Conservation (phyloP, 2,113 vertebrate genomes). For the Tympanuchus pallidicinctus region DNA sequence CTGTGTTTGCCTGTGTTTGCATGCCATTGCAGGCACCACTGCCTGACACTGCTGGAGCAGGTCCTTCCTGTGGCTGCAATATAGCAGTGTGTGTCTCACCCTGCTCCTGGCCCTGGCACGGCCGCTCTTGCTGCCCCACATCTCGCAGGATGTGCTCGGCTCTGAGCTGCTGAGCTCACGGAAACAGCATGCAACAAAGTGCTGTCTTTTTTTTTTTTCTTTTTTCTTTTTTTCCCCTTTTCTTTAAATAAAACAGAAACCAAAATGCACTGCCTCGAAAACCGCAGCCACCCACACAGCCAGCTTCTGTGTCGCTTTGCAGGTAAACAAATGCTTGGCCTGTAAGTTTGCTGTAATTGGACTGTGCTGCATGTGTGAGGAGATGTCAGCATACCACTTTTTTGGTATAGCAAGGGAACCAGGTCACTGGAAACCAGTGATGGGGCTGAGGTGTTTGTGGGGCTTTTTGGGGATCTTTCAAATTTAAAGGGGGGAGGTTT, state of each 20-base stretch:
- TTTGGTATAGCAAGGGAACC: constrained; percentile 46
- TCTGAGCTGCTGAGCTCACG: constrained; percentile 50
- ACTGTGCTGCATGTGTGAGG: constrained; percentile 50
- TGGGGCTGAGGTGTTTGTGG: not conserved
- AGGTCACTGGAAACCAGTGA: constrained; percentile 43
- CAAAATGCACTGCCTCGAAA: not conserved
- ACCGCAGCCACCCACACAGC: constrained; percentile 28
- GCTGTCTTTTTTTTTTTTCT: not conserved
- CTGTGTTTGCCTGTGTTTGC: not conserved
- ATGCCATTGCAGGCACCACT: not conserved
- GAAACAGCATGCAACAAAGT: not conserved
- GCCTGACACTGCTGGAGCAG: rapidly evolving
- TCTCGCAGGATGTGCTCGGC: constrained; percentile 34
- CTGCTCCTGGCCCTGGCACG: not conserved
- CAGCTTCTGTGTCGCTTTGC: constrained; percentile 6
- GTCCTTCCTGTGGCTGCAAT: rapidly evolving
- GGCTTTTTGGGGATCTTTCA: not conserved
- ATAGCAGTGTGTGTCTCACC: rapidly evolving
- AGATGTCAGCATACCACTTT: constrained; percentile 3
- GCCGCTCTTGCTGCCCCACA: rapidly evolving
- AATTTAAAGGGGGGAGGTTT: no score
- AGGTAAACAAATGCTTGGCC: constrained; percentile 44
- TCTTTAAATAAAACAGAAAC: constrained; percentile 32
- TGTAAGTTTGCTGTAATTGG: constrained; percentile 64
- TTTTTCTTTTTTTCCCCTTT: not conserved